Percentiles rank a stretch among this genome's conserved stretches.
These are phyloP conservation scores for Hyposoter didymator DNA, from an alignment of 2,888 invertebrate genomes.

Conservation along the genomic window DNA sequence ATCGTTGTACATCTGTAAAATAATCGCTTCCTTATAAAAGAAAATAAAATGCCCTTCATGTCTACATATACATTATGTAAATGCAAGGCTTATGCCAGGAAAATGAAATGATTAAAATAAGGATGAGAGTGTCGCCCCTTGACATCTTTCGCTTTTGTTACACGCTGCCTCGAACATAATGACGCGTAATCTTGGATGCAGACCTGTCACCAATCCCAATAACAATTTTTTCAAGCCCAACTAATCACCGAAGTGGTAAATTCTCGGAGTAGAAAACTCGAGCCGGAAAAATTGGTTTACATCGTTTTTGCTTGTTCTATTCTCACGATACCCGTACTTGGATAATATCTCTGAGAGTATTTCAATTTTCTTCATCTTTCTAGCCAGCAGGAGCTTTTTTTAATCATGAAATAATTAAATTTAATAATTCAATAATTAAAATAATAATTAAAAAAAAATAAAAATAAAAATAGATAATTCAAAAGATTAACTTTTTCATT, in stretches of 20 bases:
- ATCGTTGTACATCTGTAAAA: constrained; percentile 23
- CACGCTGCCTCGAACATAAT: constrained; percentile 23
- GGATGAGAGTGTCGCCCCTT: constrained; percentile 21
- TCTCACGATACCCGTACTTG: background rate
- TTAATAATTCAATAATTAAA: too few relatives aligned
- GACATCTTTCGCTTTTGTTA: constrained; percentile 14
- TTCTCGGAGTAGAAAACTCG: background rate
- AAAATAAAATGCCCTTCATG: constrained; percentile 50
- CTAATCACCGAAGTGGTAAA: background rate
- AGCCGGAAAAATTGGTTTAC: background rate
- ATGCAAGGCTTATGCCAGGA: background rate
- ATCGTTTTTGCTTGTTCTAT: background rate
- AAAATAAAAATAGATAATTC: too few relatives aligned
- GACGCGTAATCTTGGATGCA: constrained; percentile 37
- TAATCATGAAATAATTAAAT: too few relatives aligned
- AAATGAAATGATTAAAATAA: constrained; percentile 44
- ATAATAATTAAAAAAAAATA: too few relatives aligned
- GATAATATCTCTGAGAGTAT: background rate
- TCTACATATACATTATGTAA: constrained; percentile 7
- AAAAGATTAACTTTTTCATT: background rate
- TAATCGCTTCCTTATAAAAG: constrained; percentile 58
- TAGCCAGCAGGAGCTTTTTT: background rate
- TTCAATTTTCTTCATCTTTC: background rate
- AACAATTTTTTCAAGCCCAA: constrained; percentile 25
- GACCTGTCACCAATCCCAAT: constrained; percentile 42